Conservation (phyloP, 2,113 vertebrate genomes). For the Seriola aureovittata region DNA sequence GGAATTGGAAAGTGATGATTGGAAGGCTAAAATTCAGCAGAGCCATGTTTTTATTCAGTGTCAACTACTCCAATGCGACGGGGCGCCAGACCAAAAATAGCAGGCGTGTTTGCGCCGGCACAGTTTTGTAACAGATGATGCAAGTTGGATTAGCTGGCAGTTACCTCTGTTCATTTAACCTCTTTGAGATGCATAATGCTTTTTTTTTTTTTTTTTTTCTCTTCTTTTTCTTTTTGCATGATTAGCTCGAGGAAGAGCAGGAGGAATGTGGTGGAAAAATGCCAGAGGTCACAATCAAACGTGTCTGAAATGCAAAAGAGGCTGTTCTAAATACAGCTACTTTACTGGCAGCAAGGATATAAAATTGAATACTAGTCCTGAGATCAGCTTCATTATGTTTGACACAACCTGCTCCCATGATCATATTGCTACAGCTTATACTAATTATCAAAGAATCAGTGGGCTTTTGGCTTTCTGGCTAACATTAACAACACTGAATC, state of each 20-base stretch:
- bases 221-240: background rate
- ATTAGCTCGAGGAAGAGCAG: slow-evolving; percentile 4
- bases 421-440: background rate
- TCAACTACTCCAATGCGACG: background rate
- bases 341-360: slow-evolving; percentile 10
- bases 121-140: slow-evolving; percentile 34
- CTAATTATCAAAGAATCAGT: slow-evolving; percentile 9
- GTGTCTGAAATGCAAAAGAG: slow-evolving; percentile 55
- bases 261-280: slow-evolving; percentile 28
- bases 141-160: slow-evolving; percentile 4
- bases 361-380: slow-evolving; percentile 18
- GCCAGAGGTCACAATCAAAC: slow-evolving; percentile 34
- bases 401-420: slow-evolving; percentile 16
- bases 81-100: background rate
- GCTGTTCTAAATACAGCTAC: slow-evolving; percentile 28
- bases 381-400: slow-evolving; percentile 34
- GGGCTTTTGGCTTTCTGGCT: slow-evolving; percentile 17
- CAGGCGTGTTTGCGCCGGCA: slow-evolving; percentile 10
- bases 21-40: slow-evolving; percentile 7
- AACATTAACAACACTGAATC: background rate
- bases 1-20: slow-evolving; percentile 16
- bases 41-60: slow-evolving; percentile 27
- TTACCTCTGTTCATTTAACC: slow-evolving; percentile 34
- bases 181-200: slow-evolving; percentile 25
- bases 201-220: background rate